Base-by-base conservation (phyloP, 2,113 vertebrate species). In the Tympanuchus pallidicinctus region DNA sequence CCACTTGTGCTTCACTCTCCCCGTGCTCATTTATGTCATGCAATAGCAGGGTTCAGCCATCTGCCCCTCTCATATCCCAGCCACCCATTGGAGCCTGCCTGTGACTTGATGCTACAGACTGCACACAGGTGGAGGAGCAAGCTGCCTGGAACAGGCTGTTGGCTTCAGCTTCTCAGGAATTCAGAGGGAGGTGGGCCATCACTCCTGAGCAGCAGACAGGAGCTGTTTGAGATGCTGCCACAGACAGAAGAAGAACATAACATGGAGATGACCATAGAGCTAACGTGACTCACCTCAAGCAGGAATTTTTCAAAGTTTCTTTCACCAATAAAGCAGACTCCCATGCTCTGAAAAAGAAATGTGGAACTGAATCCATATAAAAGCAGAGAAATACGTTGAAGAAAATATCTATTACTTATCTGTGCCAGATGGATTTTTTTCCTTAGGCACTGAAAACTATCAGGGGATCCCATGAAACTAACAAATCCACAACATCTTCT, bases 241-340 rank as follows among this genome's bases (percentile, higher is more conserved):
- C 17, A 48, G 11, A 64, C 2, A 25, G 4, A 72, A 80, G 15
- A 10, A 56, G 22, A 94, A 84, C 0, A 7, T 40, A 78, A 36
- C 12, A 74, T 34, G 59, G 69, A 83, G 21, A 59, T 4, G 59
- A 34, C 30, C 18, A 22, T 0, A 45, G 19, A 60, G 25, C 74
- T 60, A 66, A 45, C 8, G 32, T 3, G 86, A 56, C 97, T 96
- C 86, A 99, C 99, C 98, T 99, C 98, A 40, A 99, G 98, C 78
- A 99, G 98, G 95, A 99, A 99, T 4, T 98, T 97, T 91, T 99
- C 99, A 54, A 99, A 99, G 82, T 99, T 97, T 66, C 99, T 98
- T 93, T 99, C 97, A 18, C 99, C 99, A 67, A 99, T 98, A 66
- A 99, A 99, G 94, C 99, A 99, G 93, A 99, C 98, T 16, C 99